A percentile compares a stretch with the other conserved stretches of the same genome.
Evolutionary conservation across 1,140 invertebrate genomes (phyloP).

Genomic region (Colletes gigas): DNA sequence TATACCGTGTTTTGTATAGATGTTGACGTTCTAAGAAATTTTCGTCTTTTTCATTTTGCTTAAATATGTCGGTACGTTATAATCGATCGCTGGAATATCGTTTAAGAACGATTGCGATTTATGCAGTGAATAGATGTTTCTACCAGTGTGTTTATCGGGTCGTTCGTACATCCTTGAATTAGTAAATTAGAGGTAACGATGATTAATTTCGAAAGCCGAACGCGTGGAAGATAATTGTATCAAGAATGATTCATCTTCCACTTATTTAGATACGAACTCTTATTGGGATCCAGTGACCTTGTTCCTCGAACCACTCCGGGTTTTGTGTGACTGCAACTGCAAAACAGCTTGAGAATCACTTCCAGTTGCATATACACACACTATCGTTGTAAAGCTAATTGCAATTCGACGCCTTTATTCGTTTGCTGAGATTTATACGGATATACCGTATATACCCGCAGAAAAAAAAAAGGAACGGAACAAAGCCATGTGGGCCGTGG

Average conservation of each 20-base stretch:
- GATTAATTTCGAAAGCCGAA: background rate
- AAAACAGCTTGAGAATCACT: slow-evolving; percentile 28
- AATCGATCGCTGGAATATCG: background rate
- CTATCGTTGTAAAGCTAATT: slow-evolving; percentile 32
- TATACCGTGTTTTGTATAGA: background rate
- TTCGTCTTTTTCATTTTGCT: background rate
- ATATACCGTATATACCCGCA: background rate
- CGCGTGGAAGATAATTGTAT: slow-evolving; percentile 8
- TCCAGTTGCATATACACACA: background rate
- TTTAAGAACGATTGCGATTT: background rate
- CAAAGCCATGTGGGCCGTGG: slow-evolving; percentile 23
- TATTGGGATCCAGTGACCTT: slow-evolving; percentile 44
- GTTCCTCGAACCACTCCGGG: slow-evolving; percentile 9
- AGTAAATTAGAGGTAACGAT: background rate
- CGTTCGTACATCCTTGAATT: background rate
- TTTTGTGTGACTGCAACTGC: slow-evolving; percentile 13
- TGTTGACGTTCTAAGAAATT: background rate
- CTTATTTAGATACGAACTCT: slow-evolving; percentile 19
- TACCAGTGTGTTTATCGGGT: background rate
- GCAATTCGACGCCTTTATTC: slow-evolving; percentile 22
- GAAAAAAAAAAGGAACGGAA: slow-evolving; percentile 11
- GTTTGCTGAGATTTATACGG: slow-evolving; percentile 9
- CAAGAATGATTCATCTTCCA: background rate
- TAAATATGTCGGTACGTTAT: background rate
- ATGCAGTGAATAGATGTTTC: background rate